phyloP scores from a whole-genome alignment of 2,888 invertebrate species.

The Sclerodermus sp. region DNA sequence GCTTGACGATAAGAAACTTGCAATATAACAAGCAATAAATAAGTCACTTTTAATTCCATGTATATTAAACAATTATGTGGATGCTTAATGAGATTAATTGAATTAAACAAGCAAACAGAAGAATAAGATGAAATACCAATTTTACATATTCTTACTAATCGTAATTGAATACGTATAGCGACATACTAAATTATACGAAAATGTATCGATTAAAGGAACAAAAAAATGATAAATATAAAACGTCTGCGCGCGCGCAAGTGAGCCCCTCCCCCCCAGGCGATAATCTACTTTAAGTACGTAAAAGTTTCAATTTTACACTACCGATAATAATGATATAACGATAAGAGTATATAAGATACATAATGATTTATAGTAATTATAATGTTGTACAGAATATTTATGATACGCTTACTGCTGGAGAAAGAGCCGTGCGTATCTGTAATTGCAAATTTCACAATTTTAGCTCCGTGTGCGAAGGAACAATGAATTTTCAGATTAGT shows the following conservation, averaged over 20 bases:
- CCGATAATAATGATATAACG: constrained; percentile 57
- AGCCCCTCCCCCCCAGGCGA: constrained; percentile 29
- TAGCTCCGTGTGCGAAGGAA: no score
- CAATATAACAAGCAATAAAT: constrained; percentile 58
- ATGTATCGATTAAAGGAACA: constrained; percentile 48
- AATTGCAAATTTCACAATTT: background rate
- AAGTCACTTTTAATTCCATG: constrained; percentile 54
- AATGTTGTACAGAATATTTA: constrained; percentile 58
- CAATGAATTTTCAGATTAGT: no score
- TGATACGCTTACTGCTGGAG: constrained; percentile 51
- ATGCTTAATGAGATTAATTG: constrained; percentile 53
- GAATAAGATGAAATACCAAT: constrained; percentile 50
- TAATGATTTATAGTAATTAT: constrained; percentile 55
- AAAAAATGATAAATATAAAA: constrained; percentile 33
- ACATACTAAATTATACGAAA: constrained; percentile 53
- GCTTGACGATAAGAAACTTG: constrained; percentile 50
- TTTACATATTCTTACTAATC: constrained; percentile 59
- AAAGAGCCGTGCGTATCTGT: constrained; percentile 41
- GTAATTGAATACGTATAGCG: constrained; percentile 54
- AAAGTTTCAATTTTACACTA: constrained; percentile 58
- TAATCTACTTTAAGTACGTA: constrained; percentile 53
- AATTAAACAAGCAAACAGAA: constrained; percentile 47
- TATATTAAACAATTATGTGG: constrained; percentile 55
- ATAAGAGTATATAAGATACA: constrained; percentile 53
- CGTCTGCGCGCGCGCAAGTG: constrained; percentile 31